Base-by-base conservation (phyloP, 1,140 invertebrate genomes). In the Lethocerus indicus region DNA sequence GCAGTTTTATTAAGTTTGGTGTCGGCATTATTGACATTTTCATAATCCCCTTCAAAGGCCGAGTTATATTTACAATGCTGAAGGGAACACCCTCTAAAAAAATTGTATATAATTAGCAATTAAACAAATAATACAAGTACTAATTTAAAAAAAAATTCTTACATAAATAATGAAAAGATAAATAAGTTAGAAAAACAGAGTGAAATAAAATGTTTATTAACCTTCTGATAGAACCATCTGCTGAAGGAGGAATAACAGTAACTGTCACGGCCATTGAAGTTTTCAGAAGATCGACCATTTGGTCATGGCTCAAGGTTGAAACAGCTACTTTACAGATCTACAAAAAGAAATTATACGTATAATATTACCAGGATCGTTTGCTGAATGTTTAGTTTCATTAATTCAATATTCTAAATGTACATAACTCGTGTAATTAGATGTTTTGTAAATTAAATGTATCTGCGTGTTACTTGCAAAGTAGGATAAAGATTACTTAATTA, bases 271-370 rank as follows among this genome's bases (percentile, higher is more conserved):
- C 79, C 37, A 79, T 75, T 16, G 88, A 90, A 1, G 89, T 96
- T 59, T 93, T 87, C 16, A 96, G 67, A 39, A 94, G 68, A 66
- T 94, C 89, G 4, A 93, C 86, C 76, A 96, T 91, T 63, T 92
- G 85, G 61, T 95, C 89, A 67, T 94, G 87, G 16, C 77, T 83
- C 48, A 95, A 66, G 0, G 90, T 92, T 5, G 84, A 81, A 16
- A 93, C 86, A 5, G 88, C 85, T 6, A 85, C 74, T 66, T 90
- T 87, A 62, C 87, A 91, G 53, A 92, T 89, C 71, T 75, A 56
- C 35, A 64, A 56, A 50, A 47, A 40, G n/a, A 18, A 24, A 47
- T 13, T 24, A 40, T n/a, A n/a, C n/a, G n/a, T n/a, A n/a, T n/a
- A n/a, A n/a, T n/a, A n/a, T n/a, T n/a, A n/a, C n/a, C n/a, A n/a